Percentiles rank a stretch among this genome's conserved stretches.
These are phyloP conservation scores for Scolopax bukidnonensis DNA, from an alignment of 2,797 vertebrate genomes.

Conservation along the genomic window DNA sequence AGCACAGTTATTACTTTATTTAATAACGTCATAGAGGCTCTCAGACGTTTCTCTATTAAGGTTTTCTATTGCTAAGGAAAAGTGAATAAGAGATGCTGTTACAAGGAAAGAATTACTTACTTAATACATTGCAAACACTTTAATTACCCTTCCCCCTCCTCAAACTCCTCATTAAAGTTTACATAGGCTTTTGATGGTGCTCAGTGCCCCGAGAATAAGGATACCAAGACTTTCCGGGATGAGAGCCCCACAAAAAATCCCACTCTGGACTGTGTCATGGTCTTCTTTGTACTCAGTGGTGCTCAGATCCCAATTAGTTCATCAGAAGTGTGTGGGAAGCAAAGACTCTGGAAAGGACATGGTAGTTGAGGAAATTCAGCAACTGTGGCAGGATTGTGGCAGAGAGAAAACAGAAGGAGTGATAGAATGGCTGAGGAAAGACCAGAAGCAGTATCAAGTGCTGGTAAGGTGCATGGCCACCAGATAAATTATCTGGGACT, in stretches of 20 bases:
- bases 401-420: background rate
- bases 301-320: background rate
- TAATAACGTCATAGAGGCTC: background rate
- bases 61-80: background rate
- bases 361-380: background rate
- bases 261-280: background rate
- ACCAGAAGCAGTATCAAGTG: background rate
- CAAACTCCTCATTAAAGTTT: background rate
- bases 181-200: background rate
- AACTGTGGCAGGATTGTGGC: background rate
- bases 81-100: background rate
- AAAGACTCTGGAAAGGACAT: background rate
- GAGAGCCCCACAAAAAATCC: background rate
- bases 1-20: slow-evolving; percentile 38
- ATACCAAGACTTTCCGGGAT: background rate
- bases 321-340: background rate
- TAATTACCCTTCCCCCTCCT: background rate
- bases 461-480: background rate
- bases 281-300: background rate
- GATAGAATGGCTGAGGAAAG: background rate
- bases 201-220: background rate
- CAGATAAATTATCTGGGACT: background rate
- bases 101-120: background rate
- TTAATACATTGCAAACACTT: background rate
- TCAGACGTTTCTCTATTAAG: background rate